A percentile compares a stretch with the other conserved stretches of the same genome.
phyloP scores from a whole-genome alignment of 2,113 vertebrate species.

The Climacteris rufus region DNA sequence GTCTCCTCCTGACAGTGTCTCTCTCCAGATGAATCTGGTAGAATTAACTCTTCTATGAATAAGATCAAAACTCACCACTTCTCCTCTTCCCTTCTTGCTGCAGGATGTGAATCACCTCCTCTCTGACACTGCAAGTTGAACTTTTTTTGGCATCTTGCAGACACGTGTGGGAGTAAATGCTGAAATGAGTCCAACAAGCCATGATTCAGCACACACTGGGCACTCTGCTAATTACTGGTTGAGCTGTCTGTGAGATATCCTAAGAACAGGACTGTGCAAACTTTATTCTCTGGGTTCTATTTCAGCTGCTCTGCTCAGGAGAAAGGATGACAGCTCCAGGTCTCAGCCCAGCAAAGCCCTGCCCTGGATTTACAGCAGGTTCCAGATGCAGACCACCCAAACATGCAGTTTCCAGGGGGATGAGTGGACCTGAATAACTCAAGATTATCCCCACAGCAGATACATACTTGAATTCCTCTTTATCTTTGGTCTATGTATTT shows the following conservation, averaged over 20 bases:
- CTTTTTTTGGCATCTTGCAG: slow-evolving; percentile 20
- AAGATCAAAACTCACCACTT: slow-evolving; percentile 50
- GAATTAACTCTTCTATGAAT: not conserved
- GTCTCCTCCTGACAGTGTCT: not conserved
- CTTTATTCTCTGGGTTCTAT: not conserved
- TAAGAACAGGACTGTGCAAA: not conserved
- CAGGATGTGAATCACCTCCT: slow-evolving; percentile 35
- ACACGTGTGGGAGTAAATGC: slow-evolving; percentile 11
- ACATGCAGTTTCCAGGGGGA: not conserved
- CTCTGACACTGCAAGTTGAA: not conserved
- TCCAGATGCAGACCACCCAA: not conserved
- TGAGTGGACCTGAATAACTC: not conserved
- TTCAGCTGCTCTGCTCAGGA: not conserved
- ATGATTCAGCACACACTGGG: not conserved
- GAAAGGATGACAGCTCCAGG: not conserved
- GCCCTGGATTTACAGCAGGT: not conserved
- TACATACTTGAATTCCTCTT: not conserved
- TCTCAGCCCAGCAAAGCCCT: not conserved
- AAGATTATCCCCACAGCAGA: not conserved
- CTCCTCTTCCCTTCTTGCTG: slow-evolving; percentile 14
- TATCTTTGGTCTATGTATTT: not conserved
- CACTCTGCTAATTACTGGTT: not conserved
- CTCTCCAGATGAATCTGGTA: not conserved
- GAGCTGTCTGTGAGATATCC: not conserved
- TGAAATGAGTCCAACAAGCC: slow-evolving; percentile 50